Evolutionary conservation across 2,888 invertebrate genomes (phyloP).

Genomic region (Girardia tigrina): DNA sequence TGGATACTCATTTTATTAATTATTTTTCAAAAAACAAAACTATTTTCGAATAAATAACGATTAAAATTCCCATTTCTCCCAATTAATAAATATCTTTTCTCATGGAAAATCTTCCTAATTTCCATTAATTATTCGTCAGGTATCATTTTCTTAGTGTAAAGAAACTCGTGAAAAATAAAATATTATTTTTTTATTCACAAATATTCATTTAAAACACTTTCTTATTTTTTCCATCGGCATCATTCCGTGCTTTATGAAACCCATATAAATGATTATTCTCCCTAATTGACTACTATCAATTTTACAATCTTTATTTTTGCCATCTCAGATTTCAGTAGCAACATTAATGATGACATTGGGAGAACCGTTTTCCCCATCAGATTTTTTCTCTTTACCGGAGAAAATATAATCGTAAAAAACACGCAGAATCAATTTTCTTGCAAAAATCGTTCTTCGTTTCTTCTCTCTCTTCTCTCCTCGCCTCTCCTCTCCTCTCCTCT

Average conservation of each 20-base stretch:
- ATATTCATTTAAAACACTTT: too few species aligned
- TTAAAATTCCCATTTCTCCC: too few species aligned
- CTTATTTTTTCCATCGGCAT: slow-evolving; percentile 23
- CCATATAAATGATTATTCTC: slow-evolving; percentile 6
- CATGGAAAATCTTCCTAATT: too few species aligned
- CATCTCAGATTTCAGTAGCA: slow-evolving; percentile 14
- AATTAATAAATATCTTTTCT: too few species aligned
- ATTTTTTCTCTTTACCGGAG: neutral
- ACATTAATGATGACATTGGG: slow-evolving; percentile 13
- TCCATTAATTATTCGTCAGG: too few species aligned
- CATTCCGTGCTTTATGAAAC: slow-evolving; percentile 7
- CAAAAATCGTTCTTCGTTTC: neutral
- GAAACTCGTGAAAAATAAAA: too few species aligned
- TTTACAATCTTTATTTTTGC: neutral
- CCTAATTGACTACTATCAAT: slow-evolving; percentile 23
- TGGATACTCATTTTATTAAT: too few species aligned
- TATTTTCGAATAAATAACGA: too few species aligned
- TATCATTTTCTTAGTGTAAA: too few species aligned
- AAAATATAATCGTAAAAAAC: slow-evolving; percentile 9
- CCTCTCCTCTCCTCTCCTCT: too few species aligned
- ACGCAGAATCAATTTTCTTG: slow-evolving; percentile 20
- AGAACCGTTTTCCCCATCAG: slow-evolving; percentile 9
- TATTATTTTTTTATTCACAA: too few species aligned
- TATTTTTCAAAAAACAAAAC: too few species aligned
- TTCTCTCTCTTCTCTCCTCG: neutral